phyloP scores from a whole-genome alignment of 53 echinoderm and acorn worm species.

The Echinometra lucunter region DNA sequence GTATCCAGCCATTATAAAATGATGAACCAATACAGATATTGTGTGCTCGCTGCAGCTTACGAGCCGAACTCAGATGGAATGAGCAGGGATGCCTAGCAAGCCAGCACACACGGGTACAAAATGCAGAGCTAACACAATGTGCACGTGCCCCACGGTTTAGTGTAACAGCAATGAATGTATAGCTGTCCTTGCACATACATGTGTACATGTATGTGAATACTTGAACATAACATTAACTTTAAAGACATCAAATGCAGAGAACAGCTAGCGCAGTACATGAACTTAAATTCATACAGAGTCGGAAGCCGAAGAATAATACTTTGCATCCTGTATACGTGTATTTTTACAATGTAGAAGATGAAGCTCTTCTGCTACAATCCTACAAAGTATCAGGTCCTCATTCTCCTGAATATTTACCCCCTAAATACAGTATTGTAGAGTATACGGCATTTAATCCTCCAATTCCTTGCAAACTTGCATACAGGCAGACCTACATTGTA shows the following conservation, averaged over 20 bases:
- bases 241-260: background rate
- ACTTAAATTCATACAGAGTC: too few species aligned
- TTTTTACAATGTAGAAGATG: too few species aligned
- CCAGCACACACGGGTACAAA: background rate
- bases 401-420: too few species aligned
- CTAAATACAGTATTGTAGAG: too few species aligned
- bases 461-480: too few species aligned
- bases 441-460: too few species aligned
- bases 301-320: too few species aligned
- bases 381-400: too few species aligned
- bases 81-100: background rate
- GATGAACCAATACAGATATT: background rate
- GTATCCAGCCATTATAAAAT: background rate
- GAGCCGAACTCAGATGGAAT: background rate
- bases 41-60: background rate
- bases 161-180: background rate
- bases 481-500: too few species aligned
- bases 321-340: too few species aligned
- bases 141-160: background rate
- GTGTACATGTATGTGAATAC: background rate
- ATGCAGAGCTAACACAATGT: constrained; percentile 4
- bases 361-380: too few species aligned
- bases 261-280: background rate
- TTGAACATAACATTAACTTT: constrained; percentile 37
- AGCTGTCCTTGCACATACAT: background rate